A percentile compares a stretch with the other conserved stretches of the same genome.
These are phyloP conservation scores for Bellardia bayeri DNA, from an alignment of 2,888 invertebrate genomes.

Conservation along the genomic window DNA sequence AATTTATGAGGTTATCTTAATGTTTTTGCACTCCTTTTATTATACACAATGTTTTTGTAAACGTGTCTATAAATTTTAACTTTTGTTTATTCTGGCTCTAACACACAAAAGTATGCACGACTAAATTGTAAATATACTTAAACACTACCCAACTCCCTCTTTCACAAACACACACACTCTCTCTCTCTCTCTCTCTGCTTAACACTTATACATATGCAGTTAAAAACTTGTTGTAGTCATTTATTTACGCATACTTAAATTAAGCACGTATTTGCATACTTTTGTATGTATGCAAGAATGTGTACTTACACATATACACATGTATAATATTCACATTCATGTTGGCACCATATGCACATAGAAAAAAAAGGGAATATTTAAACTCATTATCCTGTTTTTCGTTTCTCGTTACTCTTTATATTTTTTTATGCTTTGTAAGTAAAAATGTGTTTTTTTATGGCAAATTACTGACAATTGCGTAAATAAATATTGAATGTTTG, in stretches of 20 bases:
- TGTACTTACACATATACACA: background rate
- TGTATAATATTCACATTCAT: background rate
- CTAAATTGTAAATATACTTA: background rate
- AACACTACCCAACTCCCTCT: background rate
- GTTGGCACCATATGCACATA: background rate
- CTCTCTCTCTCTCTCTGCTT: background rate
- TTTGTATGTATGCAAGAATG: background rate
- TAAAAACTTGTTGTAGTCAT: slow-evolving; percentile 1
- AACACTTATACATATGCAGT: background rate
- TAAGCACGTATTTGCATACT: slow-evolving; percentile 28
- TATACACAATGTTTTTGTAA: slow-evolving; percentile 12
- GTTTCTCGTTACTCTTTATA: background rate
- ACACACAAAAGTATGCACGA: background rate
- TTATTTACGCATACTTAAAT: slow-evolving; percentile 29
- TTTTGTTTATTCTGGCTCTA: slow-evolving; percentile 17
- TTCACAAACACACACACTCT: background rate
- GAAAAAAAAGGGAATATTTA: background rate
- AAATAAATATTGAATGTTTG: slow-evolving; percentile 67
- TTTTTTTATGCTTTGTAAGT: slow-evolving; percentile 8
- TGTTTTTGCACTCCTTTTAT: slow-evolving; percentile 39
- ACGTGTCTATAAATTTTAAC: slow-evolving; percentile 61
- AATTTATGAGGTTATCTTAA: slow-evolving; percentile 69
- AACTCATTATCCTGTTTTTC: slow-evolving; percentile 11
- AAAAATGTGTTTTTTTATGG: slow-evolving; percentile 40
- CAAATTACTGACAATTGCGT: slow-evolving; percentile 65